A percentile compares a stretch with the other conserved stretches of the same genome.
phyloP scores from a whole-genome alignment of 2,888 invertebrate species.

The Acleris sparsana region DNA sequence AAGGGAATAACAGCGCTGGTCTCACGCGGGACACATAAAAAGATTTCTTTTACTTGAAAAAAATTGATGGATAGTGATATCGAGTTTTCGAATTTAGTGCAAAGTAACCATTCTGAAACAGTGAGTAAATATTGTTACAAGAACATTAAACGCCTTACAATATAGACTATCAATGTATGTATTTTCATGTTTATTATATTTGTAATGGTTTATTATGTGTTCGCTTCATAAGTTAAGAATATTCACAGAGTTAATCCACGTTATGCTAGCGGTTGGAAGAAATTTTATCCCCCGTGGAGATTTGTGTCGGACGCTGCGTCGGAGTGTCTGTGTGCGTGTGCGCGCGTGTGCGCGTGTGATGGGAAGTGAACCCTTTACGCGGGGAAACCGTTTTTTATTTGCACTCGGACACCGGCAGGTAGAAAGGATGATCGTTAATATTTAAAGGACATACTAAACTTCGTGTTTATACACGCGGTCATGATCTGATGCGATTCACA shows the following conservation, averaged over 20 bases:
- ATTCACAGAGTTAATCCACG: conserved; percentile 53
- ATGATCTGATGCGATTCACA: conserved; percentile 43
- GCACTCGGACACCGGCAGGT: conserved; percentile 84
- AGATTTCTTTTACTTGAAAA: no score
- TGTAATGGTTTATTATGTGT: no score
- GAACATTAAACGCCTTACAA: no score
- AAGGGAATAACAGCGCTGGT: no score
- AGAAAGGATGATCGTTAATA: conserved; percentile 83
- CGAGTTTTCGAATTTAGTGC: no score
- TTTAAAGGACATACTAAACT: conserved; percentile 79
- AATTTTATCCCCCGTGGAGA: conserved; percentile 78
- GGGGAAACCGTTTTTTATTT: conserved; percentile 83
- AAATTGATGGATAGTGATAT: no score
- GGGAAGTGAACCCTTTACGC: conserved; percentile 85
- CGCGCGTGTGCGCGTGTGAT: conserved; percentile 59
- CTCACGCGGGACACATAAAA: no score
- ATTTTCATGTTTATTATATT: no score
- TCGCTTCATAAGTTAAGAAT: background rate
- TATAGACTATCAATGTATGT: no score
- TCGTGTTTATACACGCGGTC: conserved; percentile 61
- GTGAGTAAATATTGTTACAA: no score
- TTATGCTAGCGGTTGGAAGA: conserved; percentile 66
- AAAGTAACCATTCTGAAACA: no score
- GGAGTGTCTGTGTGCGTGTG: conserved; percentile 51
- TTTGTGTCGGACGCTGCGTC: conserved; percentile 72